Evolutionary conservation across 2,888 invertebrate genomes (phyloP).

Genomic region (Epsilonema sp.): DNA sequence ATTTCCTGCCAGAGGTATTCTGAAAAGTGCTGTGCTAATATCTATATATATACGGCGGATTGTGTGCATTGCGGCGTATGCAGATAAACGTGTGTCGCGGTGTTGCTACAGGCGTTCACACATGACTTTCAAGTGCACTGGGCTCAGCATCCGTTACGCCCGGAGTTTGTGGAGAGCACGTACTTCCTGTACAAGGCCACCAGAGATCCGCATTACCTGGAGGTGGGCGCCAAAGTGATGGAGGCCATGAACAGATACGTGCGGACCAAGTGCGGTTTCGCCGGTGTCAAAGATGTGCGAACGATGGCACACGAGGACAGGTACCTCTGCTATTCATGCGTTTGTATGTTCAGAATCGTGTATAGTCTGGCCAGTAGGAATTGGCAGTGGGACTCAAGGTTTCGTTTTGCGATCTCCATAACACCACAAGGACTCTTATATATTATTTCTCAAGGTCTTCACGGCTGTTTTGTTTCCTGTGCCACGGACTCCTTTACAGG

Average conservation of each 20-base stretch:
- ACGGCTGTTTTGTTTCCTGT: too few relatives aligned
- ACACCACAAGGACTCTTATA: too few relatives aligned
- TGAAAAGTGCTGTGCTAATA: not conserved
- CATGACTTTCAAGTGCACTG: slow-evolving; percentile 94
- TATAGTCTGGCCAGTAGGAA: too few relatives aligned
- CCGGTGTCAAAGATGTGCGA: slow-evolving; percentile 83
- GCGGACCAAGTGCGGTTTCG: slow-evolving; percentile 84
- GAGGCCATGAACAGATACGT: slow-evolving; percentile 71
- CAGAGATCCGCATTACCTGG: slow-evolving; percentile 78
- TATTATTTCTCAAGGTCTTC: too few relatives aligned
- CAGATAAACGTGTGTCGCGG: not conserved
- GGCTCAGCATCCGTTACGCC: slow-evolving; percentile 88
- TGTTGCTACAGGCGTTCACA: slow-evolving; percentile 53
- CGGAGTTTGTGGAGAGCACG: slow-evolving; percentile 92
- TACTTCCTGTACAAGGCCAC: slow-evolving; percentile 88
- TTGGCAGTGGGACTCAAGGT: too few relatives aligned
- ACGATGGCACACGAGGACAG: slow-evolving; percentile 61
- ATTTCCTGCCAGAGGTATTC: slow-evolving; percentile 66
- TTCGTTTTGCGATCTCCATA: too few relatives aligned
- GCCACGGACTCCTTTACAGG: too few relatives aligned
- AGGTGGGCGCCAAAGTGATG: slow-evolving; percentile 68
- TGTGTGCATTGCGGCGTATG: not conserved
- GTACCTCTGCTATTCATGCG: slow-evolving; percentile 21
- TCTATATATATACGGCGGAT: not conserved
- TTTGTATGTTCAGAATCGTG: too few relatives aligned